phyloP scores from a whole-genome alignment of 2,797 vertebrate genomes.

The Pachyuromys duprasi region DNA sequence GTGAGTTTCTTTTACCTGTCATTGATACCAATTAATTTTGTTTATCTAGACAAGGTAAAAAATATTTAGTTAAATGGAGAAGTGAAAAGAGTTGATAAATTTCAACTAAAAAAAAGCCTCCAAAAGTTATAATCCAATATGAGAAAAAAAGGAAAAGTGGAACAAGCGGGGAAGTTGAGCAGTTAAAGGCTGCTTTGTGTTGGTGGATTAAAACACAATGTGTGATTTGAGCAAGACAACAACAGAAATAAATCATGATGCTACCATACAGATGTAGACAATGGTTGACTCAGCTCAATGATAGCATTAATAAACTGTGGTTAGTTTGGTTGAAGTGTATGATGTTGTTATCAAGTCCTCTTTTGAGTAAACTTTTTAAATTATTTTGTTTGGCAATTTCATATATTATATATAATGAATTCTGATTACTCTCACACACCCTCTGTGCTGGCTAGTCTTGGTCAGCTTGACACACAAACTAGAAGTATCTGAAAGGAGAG shows the following conservation, averaged over 20 bases:
- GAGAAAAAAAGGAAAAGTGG: background rate
- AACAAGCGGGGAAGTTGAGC: background rate
- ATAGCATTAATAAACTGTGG: background rate
- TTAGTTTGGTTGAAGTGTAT: background rate
- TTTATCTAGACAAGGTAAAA: slow-evolving; percentile 4
- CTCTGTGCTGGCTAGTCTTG: background rate
- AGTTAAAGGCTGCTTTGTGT: background rate
- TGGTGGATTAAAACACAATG: background rate
- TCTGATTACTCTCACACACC: background rate
- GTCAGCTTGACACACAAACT: background rate
- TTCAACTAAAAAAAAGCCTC: background rate
- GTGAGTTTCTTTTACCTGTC: slow-evolving; percentile 12
- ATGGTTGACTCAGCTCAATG: background rate
- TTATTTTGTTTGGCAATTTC: background rate
- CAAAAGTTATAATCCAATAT: background rate
- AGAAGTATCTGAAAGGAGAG: background rate
- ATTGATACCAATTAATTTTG: background rate
- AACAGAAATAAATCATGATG: background rate
- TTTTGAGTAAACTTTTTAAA: background rate
- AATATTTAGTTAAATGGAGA: slow-evolving; percentile 34
- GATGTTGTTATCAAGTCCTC: background rate
- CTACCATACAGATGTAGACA: background rate
- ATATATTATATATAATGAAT: background rate
- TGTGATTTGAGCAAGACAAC: background rate
- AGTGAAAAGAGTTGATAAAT: slow-evolving; percentile 3